phyloP scores from a whole-genome alignment of 2,888 invertebrate genomes.

The Caenorhabditis sp. region DNA sequence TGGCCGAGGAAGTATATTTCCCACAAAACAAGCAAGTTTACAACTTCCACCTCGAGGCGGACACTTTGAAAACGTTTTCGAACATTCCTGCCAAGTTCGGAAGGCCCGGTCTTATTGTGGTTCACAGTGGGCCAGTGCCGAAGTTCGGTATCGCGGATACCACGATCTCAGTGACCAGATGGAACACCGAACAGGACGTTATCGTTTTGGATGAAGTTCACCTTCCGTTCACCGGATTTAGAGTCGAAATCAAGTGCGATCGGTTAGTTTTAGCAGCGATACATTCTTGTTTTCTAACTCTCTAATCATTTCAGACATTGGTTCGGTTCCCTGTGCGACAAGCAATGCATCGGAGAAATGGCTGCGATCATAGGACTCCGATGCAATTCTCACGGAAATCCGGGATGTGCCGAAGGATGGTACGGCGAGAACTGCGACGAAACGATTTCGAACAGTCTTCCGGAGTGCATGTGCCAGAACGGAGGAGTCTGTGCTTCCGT shows the following conservation, averaged over 20 bases:
- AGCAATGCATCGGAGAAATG: slow-evolving; percentile 13
- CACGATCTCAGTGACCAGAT: not conserved
- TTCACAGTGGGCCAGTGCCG: slow-evolving; percentile 2
- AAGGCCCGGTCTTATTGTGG: not conserved
- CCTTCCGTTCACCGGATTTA: slow-evolving; percentile 22
- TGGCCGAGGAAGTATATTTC: slow-evolving; percentile 6
- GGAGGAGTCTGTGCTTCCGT: slow-evolving; percentile 31
- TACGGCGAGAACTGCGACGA: slow-evolving; percentile 25
- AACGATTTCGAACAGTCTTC: slow-evolving; percentile 1
- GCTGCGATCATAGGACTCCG: slow-evolving; percentile 6
- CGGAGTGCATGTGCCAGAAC: slow-evolving; percentile 25
- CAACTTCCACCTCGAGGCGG: not conserved
- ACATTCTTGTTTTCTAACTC: not conserved
- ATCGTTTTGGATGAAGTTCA: not conserved
- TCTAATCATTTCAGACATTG: slow-evolving; percentile 15
- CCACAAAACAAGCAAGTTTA: slow-evolving; percentile 2
- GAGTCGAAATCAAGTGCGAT: slow-evolving; percentile 10
- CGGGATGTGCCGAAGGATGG: slow-evolving; percentile 26
- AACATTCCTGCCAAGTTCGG: slow-evolving; percentile 7
- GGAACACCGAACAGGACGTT: not conserved
- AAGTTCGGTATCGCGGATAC: not conserved
- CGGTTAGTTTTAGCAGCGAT: no score
- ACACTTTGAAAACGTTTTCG: not conserved
- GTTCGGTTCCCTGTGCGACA: slow-evolving; percentile 18
- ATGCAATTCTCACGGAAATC: slow-evolving; percentile 23